Evolutionary conservation across 2,113 vertebrate genomes (phyloP).

Genomic region (Murina feae): DNA sequence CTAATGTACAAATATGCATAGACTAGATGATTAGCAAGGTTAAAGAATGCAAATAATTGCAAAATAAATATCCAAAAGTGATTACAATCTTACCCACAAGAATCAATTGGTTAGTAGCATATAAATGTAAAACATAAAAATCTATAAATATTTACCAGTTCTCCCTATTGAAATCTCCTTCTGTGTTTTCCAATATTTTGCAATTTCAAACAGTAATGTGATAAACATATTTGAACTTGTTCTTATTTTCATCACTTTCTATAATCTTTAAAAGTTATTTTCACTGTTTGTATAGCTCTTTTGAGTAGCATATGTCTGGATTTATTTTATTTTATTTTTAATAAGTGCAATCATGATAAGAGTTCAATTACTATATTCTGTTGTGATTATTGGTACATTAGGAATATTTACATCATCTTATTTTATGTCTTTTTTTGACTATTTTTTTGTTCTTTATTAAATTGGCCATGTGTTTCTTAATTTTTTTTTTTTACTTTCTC

Average conservation of each 20-base stretch:
- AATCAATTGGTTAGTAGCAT: neutral
- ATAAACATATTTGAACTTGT: neutral
- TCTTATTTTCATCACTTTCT: neutral
- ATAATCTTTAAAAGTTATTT: neutral
- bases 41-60: neutral
- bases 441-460: neutral
- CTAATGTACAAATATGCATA: neutral
- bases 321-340: neutral
- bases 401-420: neutral
- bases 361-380: neutral
- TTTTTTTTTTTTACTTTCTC: neutral
- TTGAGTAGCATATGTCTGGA: neutral
- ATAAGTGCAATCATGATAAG: neutral
- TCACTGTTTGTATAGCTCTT: neutral
- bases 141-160: neutral
- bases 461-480: neutral
- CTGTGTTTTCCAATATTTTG: neutral
- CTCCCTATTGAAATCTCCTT: neutral
- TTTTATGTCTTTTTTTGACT: neutral
- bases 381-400: neutral
- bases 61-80: neutral
- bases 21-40: neutral
- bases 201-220: neutral
- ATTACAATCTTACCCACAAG: neutral
- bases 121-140: neutral